These are phyloP conservation scores for Addax nasomaculatus DNA, from an alignment of 2,113 vertebrate genomes.

Conservation along the genomic window DNA sequence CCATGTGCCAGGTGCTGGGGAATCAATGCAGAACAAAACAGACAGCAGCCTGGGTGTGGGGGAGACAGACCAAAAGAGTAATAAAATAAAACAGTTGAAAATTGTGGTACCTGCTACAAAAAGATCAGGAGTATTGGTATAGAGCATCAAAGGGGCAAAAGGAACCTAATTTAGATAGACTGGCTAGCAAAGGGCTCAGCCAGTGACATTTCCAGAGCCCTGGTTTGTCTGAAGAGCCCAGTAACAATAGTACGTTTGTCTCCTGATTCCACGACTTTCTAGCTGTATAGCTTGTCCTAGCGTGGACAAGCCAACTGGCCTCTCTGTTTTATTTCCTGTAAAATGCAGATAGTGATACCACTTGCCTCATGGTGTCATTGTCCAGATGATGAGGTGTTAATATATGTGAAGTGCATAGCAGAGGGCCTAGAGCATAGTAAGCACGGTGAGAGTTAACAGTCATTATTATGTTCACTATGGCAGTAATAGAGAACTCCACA, in stretches of 20 bases:
- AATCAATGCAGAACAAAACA: not conserved
- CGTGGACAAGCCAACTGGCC: not conserved
- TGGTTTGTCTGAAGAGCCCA: not conserved
- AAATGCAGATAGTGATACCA: not conserved
- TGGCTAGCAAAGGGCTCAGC: not conserved
- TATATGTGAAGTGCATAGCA: fast-evolving
- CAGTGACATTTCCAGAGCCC: not conserved
- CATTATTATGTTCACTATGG: not conserved
- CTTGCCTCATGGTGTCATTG: not conserved
- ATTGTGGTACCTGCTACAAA: not conserved
- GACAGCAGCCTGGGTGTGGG: not conserved
- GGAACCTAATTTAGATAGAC: not conserved
- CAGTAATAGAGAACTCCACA: not conserved
- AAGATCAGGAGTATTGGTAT: no score
- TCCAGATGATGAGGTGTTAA: not conserved
- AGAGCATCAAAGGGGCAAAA: fast-evolving
- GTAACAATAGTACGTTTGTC: not conserved
- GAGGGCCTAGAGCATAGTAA: not conserved
- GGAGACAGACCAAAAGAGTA: not conserved
- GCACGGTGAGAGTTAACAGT: not conserved
- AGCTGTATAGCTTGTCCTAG: not conserved
- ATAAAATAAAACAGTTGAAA: not conserved
- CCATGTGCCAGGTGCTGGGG: not conserved
- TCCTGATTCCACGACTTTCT: not conserved
- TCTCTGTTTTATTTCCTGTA: not conserved